phyloP scores from a whole-genome alignment of 1,140 invertebrate genomes.

The Tetramorium alpestre region DNA sequence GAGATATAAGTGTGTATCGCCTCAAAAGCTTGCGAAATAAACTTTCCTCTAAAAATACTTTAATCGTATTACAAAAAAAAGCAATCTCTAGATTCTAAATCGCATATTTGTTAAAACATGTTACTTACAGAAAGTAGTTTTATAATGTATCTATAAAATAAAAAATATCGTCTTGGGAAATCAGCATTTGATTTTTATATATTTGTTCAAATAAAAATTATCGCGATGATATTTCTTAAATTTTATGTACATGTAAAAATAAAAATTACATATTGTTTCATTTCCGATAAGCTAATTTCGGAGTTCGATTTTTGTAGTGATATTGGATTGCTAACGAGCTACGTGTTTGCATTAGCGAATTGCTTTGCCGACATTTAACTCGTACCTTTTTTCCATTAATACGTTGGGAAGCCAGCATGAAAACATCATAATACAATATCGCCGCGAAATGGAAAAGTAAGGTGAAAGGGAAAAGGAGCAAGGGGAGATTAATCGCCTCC shows the following conservation, averaged over 20 bases:
- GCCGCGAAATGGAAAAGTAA: conserved; percentile 32
- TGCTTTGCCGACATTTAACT: conserved; percentile 33
- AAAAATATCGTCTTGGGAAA: neutral
- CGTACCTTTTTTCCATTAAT: conserved; percentile 33
- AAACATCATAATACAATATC: conserved; percentile 65
- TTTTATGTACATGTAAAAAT: neutral
- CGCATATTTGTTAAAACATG: neutral
- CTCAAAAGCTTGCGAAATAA: neutral
- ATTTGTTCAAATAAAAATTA: conserved; percentile 7
- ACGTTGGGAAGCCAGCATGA: conserved; percentile 4
- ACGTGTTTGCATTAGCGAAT: conserved; percentile 27
- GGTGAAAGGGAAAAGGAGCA: conserved; percentile 53
- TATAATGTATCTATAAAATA: neutral
- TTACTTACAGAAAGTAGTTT: neutral
- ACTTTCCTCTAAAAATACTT: neutral
- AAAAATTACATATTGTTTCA: neutral
- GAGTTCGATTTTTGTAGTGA: neutral
- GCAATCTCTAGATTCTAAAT: neutral
- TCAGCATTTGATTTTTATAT: conserved; percentile 4
- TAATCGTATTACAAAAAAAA: neutral
- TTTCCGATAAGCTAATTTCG: neutral
- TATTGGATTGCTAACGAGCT: neutral
- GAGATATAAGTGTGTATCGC: neutral
- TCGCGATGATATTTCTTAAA: neutral
- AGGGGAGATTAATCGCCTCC: conserved; percentile 70